Conservation (phyloP, 2,797 vertebrate species). For the Alfaro cultratus region DNA sequence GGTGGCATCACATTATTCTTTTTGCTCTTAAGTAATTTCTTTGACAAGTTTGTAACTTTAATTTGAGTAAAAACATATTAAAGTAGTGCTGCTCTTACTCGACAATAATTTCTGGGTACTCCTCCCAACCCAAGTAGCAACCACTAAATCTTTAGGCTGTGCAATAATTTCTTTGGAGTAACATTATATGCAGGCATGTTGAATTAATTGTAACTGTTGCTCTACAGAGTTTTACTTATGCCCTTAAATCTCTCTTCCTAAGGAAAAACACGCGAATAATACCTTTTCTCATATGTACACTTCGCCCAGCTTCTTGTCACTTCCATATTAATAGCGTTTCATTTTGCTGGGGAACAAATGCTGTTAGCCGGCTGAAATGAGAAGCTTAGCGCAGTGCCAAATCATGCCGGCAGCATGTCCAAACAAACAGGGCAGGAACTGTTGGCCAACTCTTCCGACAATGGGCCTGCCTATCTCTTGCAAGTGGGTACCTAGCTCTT, state of each 20-base stretch:
- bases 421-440: slow-evolving; percentile 64
- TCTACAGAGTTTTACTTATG: slow-evolving; percentile 2
- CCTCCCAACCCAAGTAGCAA: background rate
- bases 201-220: background rate
- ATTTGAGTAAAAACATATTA: too few species aligned
- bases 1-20: background rate
- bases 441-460: slow-evolving; percentile 63
- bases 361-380: slow-evolving; percentile 46
- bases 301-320: slow-evolving; percentile 31
- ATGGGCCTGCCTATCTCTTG: slow-evolving; percentile 58
- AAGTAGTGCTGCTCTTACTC: background rate
- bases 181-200: background rate
- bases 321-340: slow-evolving; percentile 49
- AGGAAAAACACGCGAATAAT: background rate
- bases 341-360: slow-evolving; percentile 43
- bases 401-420: slow-evolving; percentile 62
- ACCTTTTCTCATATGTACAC: slow-evolving; percentile 10
- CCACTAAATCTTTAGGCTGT: background rate
- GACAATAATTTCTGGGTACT: background rate
- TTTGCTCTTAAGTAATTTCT: too few species aligned
- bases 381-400: slow-evolving; percentile 51
- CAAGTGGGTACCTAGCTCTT: slow-evolving; percentile 54
- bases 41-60: too few species aligned
- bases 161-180: background rate
- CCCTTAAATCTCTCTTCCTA: slow-evolving; percentile 9